Percentiles rank a stretch among this genome's conserved stretches.
Evolutionary conservation across 2,797 vertebrate species (phyloP).

Genomic region (Coregonus sp.): DNA sequence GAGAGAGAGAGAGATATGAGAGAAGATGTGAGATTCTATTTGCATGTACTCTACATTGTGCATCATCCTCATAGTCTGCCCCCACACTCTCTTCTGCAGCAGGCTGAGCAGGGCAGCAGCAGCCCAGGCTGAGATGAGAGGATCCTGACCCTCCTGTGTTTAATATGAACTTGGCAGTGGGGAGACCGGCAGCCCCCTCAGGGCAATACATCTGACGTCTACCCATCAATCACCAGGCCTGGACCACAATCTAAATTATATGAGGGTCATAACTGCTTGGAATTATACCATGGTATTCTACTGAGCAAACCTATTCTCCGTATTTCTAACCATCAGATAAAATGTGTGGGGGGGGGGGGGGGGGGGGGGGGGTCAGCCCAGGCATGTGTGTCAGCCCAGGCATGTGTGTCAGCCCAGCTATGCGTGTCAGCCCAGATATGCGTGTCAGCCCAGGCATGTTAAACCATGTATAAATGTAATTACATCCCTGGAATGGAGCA

Average conservation of each 20-base stretch:
- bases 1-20: conserved; percentile 29
- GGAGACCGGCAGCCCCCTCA: conserved; percentile 45
- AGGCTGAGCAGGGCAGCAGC: too few relatives aligned
- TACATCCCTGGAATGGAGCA: conserved; percentile 73
- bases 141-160: conserved; percentile 50
- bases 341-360: conserved; percentile 7
- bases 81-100: too few relatives aligned
- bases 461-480: conserved; percentile 76
- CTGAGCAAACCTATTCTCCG: conserved; percentile 42
- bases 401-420: too few relatives aligned
- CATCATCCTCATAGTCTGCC: not conserved
- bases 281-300: conserved; percentile 39
- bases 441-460: conserved; percentile 60
- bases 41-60: conserved; percentile 16
- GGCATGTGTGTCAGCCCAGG: too few relatives aligned
- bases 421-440: too few relatives aligned
- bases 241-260: conserved; percentile 16
- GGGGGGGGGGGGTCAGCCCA: too few relatives aligned
- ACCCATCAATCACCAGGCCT: conserved; percentile 45
- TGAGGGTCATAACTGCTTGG: conserved; percentile 35
- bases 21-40: conserved; percentile 20
- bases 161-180: conserved; percentile 45
- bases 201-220: conserved; percentile 44
- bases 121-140: not conserved
- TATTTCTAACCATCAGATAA: conserved; percentile 50